Conservation (phyloP, 2,113 vertebrate species). For the Poeciliopsis occidentalis region DNA sequence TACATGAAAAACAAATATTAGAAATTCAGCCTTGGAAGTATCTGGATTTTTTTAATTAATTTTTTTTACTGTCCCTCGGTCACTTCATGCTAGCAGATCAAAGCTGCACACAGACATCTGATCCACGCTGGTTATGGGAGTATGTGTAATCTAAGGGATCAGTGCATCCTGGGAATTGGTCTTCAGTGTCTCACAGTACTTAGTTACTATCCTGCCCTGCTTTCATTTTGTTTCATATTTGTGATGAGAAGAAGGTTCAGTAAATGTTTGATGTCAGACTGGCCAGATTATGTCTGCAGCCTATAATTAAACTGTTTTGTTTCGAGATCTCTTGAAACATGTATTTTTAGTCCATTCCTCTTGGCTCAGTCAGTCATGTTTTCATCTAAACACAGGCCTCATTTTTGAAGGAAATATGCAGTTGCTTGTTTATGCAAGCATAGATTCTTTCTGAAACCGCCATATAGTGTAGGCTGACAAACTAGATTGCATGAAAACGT, state of each 20-base stretch:
- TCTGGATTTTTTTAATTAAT: background rate
- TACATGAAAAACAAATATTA: background rate
- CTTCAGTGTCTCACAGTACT: constrained; percentile 41
- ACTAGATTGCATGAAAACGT: constrained; percentile 34
- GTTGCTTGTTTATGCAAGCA: constrained; percentile 44
- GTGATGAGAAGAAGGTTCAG: constrained; percentile 25
- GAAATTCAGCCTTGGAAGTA: background rate
- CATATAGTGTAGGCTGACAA: constrained; percentile 31
- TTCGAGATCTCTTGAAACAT: constrained; percentile 36
- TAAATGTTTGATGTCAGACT: constrained; percentile 11
- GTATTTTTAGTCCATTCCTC: constrained; percentile 58
- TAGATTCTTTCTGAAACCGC: constrained; percentile 60
- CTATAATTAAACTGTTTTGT: constrained; percentile 42
- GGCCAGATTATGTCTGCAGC: constrained; percentile 19
- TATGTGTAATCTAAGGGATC: constrained; percentile 63
- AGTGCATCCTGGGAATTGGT: constrained; percentile 57
- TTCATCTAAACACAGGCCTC: constrained; percentile 49
- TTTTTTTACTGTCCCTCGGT: constrained; percentile 4
- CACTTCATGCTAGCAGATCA: constrained; percentile 67
- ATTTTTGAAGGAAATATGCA: constrained; percentile 49
- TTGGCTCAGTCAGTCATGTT: constrained; percentile 34
- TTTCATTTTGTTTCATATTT: constrained; percentile 28
- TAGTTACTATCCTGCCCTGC: constrained; percentile 37
- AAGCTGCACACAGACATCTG: constrained; percentile 67
- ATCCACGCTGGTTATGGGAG: constrained; percentile 70